Conservation (phyloP, 2,113 vertebrate species). For the Terrapene triunguis region DNA sequence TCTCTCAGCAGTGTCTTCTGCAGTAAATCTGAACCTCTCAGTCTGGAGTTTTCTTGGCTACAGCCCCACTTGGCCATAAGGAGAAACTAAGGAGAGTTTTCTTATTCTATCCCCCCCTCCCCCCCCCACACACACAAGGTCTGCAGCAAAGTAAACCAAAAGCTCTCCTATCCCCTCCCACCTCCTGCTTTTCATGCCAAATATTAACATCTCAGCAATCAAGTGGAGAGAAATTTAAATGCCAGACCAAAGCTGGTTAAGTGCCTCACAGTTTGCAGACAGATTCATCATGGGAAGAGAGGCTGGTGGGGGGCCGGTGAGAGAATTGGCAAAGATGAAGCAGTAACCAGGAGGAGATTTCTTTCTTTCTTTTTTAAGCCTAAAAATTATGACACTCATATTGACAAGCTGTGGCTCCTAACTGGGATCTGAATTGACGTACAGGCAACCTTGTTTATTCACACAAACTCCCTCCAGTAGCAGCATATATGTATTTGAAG, state of each 20-base stretch:
- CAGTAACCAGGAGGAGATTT: conserved; percentile 42
- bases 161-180: conserved; percentile 5
- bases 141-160: conserved; percentile 26
- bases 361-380: neutral
- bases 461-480: conserved; percentile 50
- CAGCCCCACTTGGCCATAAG: neutral
- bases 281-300: conserved; percentile 1
- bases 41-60: conserved; percentile 62
- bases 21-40: conserved; percentile 67
- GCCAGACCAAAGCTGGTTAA: neutral
- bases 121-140: neutral
- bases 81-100: neutral
- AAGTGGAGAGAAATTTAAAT: neutral
- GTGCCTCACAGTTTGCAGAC: conserved; percentile 26
- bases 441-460: neutral
- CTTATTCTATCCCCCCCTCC: neutral
- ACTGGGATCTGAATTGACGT: conserved; percentile 48
- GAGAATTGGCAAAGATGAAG: conserved; percentile 57
- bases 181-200: conserved; percentile 26
- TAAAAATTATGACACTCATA: conserved; percentile 39
- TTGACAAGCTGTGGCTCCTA: conserved; percentile 65
- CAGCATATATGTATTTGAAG: conserved; percentile 58
- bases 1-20: conserved; percentile 67
- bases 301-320: conserved; percentile 17
- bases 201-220: conserved; percentile 17